These are phyloP conservation scores for Cryptomyrus ogoouensis DNA, from an alignment of 2,113 vertebrate species.

Conservation along the genomic window DNA sequence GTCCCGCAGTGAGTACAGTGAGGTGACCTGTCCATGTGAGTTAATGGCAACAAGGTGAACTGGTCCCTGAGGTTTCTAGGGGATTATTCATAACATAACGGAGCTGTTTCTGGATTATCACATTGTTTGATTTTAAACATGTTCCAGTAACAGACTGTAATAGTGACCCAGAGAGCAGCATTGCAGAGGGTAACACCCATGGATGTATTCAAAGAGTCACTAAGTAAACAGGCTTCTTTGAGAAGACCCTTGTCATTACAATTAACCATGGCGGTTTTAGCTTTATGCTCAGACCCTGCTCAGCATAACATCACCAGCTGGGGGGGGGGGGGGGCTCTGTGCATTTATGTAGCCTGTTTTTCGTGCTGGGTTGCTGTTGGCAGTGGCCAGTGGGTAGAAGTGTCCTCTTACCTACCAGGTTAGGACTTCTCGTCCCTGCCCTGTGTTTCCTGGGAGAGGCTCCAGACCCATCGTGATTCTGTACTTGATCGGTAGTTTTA, in stretches of 20 bases:
- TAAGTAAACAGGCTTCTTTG: not conserved
- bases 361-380: not conserved
- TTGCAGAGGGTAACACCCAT: not conserved
- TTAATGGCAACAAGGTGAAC: not conserved
- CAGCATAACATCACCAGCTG: too few species aligned
- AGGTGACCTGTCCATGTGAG: not conserved
- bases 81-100: not conserved
- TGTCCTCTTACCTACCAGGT: too few species aligned
- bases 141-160: not conserved
- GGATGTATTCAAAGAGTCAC: not conserved
- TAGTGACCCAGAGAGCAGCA: not conserved
- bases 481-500: too few species aligned
- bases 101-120: not conserved
- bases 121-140: not conserved
- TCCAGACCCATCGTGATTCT: too few species aligned
- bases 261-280: not conserved
- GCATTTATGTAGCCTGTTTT: not conserved
- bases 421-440: too few species aligned
- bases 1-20: not conserved
- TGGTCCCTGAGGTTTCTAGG: not conserved
- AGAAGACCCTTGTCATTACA: not conserved
- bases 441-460: too few species aligned
- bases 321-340: too few species aligned
- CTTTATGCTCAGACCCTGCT: not conserved
- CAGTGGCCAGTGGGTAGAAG: too few species aligned